Base-by-base conservation (phyloP, 1,140 invertebrate genomes). In the Habropoda laboriosa region DNA sequence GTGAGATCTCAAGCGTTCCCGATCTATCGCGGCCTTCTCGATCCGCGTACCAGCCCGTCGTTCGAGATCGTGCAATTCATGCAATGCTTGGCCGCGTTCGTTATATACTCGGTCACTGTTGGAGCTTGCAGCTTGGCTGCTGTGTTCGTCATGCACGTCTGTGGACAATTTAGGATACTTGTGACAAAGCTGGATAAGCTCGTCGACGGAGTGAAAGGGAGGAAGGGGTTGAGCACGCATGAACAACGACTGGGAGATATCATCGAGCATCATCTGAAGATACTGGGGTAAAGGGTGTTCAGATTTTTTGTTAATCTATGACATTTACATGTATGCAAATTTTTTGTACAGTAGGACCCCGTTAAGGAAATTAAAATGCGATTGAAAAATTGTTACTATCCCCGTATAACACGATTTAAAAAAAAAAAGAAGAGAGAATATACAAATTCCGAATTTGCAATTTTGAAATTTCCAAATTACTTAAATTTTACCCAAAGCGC, bases 251-350 rank as follows among this genome's bases (percentile, higher is more conserved):
- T 86, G n/a, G 63, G 60, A 0, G 63, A 82, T 5, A 89, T 92
- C 40, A 81, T 92, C 2, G 35, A 85, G 40, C 77, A 81, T 75
- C 91, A 92, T 78, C 64, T 90, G 12, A 66, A 70, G 18, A 82
- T 86, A 72, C 55, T 90, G 1, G 32, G 74, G 89, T 90, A 80
- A 79, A 30, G 0, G 12, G 3, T 32, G 7, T 30, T 38, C 18
- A n/a, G 0, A 21, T 32, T 13, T 51, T 49, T 47, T 35, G 12
- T 30, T 2, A 2, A 51, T 16, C 3, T 12, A 2, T 18, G 16
- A 1, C n/a, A n/a, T n/a, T n/a, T n/a, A n/a, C n/a, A n/a, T n/a
- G n/a, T n/a, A n/a, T n/a, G n/a, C n/a, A n/a, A n/a, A n/a, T n/a
- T n/a, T n/a, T n/a, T n/a, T n/a, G n/a, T n/a, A n/a, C n/a, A n/a